A percentile compares a stretch with the other conserved stretches of the same genome.
phyloP scores from a whole-genome alignment of 2,113 vertebrate genomes.

The Colaptes auratus region DNA sequence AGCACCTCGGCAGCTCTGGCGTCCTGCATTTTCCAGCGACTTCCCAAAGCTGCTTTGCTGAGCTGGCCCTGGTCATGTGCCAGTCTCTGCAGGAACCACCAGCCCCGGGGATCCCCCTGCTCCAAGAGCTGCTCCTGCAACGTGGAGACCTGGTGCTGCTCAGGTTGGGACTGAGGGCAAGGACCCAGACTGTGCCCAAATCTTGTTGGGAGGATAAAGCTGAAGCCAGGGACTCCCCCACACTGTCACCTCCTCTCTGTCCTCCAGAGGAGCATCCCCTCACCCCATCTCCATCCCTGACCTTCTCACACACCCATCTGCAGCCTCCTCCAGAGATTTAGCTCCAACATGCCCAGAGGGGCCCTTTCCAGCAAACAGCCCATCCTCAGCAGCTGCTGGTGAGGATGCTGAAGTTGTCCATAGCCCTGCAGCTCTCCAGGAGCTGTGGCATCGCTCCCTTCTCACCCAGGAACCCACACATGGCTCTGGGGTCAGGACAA shows the following conservation, averaged over 20 bases:
- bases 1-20: not conserved
- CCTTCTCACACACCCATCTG: not conserved
- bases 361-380: not conserved
- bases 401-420: not conserved
- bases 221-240: not conserved
- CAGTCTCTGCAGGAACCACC: not conserved
- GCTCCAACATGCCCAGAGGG: fast-evolving
- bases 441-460: not conserved
- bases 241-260: fast-evolving
- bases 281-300: not conserved
- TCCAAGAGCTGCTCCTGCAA: fast-evolving
- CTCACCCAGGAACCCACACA: fast-evolving
- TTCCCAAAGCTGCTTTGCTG: constrained; percentile 47
- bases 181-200: not conserved
- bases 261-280: not conserved
- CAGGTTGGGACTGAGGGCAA: not conserved
- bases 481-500: not conserved
- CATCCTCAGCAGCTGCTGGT: not conserved
- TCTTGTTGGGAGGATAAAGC: not conserved
- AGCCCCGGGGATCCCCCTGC: fast-evolving
- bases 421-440: fast-evolving
- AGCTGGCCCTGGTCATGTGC: not conserved
- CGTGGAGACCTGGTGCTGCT: not conserved
- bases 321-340: not conserved
- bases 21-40: not conserved